Evolutionary conservation across 2,113 vertebrate species (phyloP), one percentile per base, ranked within the genome.

Genomic region (Natator depressus): DNA sequence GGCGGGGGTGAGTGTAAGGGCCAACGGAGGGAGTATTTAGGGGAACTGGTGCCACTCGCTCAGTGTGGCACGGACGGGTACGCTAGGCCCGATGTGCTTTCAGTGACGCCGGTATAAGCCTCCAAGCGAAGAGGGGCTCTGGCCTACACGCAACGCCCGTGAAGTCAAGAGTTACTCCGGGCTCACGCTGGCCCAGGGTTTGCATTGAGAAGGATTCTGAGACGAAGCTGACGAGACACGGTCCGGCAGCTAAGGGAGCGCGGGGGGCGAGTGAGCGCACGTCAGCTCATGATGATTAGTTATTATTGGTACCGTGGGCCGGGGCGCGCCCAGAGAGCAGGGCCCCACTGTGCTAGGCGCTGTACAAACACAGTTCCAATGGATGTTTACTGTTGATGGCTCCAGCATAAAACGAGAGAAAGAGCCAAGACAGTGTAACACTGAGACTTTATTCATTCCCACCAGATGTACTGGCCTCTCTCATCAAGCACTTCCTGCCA

Each of bases 1-100:
- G 78, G 31, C 0, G 4, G 72, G 12, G 31, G 46, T 53, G 4
- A 0, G 1, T 0, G 2, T 1, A 29, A 17, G 76, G 46, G 12
- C 13, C 25, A 29, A 10, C 1, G 8, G 17, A n/a, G 14, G 16
- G 62, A 31, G 31, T 35, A 24, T 75, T 42, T 75, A 42, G 69
- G 69, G 38, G 22, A 47, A 16, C 7, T 29, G 38, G 38, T 13
- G 12, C 22, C 25, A 6, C 10, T 47, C 46, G 11, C 24, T 6
- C 11, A 4, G 42, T 47, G 42, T 27, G 38, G 22, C 75, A 5
- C 24, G 13, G 22, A 46, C 13, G 7, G 75, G 75, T 76, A 7
- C 8, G 65, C 35, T 14, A 46, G 38, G 12, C 24, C 75, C 46
- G 24, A 27, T 4, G 22, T 47, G 42, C 24, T 46, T 46, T 76